Base-by-base conservation (phyloP, 1,140 invertebrate genomes). In the Pseudomyrmex concolor region DNA sequence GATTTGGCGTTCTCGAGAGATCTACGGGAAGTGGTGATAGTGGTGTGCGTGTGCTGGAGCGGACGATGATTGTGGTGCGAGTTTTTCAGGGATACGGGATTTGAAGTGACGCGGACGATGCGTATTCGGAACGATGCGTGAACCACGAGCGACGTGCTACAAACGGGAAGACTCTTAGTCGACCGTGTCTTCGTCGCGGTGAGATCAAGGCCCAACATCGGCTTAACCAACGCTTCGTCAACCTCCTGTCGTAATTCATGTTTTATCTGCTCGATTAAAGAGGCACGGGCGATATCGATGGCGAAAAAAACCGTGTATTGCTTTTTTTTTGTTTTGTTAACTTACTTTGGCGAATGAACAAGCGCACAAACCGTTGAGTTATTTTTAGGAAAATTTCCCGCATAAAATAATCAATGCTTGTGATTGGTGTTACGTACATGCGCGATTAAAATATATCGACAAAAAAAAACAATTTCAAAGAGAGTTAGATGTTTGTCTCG, bases 181-280 rank as follows among this genome's bases (percentile, higher is more conserved):
- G 90, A 89, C 76, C 87, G 87, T 87, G 89, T 85, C 89, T 90
- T 90, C 90, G 83, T 54, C 60, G 73, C 63, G 89, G 70, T 80
- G 81, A 86, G 55, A 91, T 34, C 17, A 82, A 85, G 50, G 82
- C 51, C 89, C 90, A 91, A 90, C 78, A 86, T 70, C 89, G 86
- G 70, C 67, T 89, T 48, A 92, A 89, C 84, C 87, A 86, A 88
- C 87, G 87, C 72, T 82, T 89, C 66, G 54, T 81, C 59, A 66
- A 85, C 12, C 76, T 89, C 90, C 89, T 92, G 89, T 86, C 87
- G 64, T 86, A 84, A 90, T 91, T 89, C 87, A 84, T 12, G 83
- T 34, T 84, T 86, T 84, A 77, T 84, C 77, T 54, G 68, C 54
- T 89, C 62, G 74, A 83, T 87, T 73, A 17, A 22, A 34, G 67